A percentile compares a stretch with the other conserved stretches of the same genome.
Conservation (phyloP, 30 jellyfish, hydroid and myxozoan genomes). For the Calvadosia cruxmelitensis region DNA sequence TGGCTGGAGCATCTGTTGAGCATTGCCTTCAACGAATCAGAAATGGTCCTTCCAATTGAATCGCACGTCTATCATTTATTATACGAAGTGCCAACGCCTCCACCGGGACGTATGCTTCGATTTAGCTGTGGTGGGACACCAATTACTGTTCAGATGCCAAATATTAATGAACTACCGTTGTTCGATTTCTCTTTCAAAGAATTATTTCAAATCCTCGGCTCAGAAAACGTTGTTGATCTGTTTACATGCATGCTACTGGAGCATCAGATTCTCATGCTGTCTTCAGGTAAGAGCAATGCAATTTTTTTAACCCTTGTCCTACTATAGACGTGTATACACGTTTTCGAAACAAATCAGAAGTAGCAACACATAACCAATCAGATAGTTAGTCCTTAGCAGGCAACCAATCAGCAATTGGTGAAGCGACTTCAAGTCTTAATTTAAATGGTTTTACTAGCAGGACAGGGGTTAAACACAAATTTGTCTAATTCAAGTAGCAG, state of each 20-base stretch:
- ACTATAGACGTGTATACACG: no score
- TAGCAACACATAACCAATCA: no score
- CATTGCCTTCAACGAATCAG: constrained; percentile 51
- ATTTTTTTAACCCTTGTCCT: no score
- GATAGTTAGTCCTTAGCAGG: no score
- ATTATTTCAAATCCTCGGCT: constrained; percentile 60
- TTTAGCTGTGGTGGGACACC: constrained; percentile 53
- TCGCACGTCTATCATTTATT: constrained; percentile 57
- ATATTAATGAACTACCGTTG: constrained; percentile 57
- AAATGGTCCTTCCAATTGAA: constrained; percentile 43
- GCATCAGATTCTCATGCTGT: constrained; percentile 77
- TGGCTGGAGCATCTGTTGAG: constrained; percentile 48
- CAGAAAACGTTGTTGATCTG: constrained; percentile 84
- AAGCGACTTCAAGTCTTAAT: no score
- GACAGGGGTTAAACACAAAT: no score
- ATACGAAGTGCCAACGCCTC: constrained; percentile 88
- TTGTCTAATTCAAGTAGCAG: no score
- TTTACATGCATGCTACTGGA: constrained; percentile 86
- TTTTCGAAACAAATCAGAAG: no score
- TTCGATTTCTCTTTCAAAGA: constrained; percentile 80
- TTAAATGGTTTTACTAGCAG: no score
- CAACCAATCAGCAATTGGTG: no score
- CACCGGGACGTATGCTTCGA: constrained; percentile 84
- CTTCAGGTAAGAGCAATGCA: constrained; percentile 77
- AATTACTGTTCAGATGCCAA: constrained; percentile 63